Evolutionary conservation across 2,888 invertebrate species (phyloP), one percentile per base, ranked within the genome.

Genomic region (Spisula subtruncata): DNA sequence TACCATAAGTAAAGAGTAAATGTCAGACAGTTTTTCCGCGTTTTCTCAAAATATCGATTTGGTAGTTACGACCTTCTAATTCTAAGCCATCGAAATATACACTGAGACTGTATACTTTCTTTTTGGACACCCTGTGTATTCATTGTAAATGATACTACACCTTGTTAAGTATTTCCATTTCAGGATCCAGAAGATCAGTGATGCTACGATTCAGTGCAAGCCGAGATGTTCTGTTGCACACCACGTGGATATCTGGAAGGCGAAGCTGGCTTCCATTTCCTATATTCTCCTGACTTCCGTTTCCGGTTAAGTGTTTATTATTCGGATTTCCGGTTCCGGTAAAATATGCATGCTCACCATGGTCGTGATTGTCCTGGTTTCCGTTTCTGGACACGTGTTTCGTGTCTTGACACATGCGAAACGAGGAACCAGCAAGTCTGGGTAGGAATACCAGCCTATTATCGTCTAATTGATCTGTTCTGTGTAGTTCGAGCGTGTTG

Each of bases 111-210:
- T n/a, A n/a, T n/a, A n/a, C n/a, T n/a, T n/a, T n/a, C n/a, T n/a
- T n/a, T n/a, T n/a, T n/a, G n/a, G n/a, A n/a, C n/a, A n/a, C n/a
- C n/a, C n/a, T n/a, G n/a, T n/a, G n/a, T n/a, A n/a, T n/a, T n/a
- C n/a, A n/a, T n/a, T n/a, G n/a, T n/a, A n/a, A n/a, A n/a, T n/a
- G n/a, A n/a, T n/a, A n/a, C n/a, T n/a, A n/a, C n/a, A 91, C 91
- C 87, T 87, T 91, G 46, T 91, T 87, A 14, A 91, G 46, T 35
- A 89, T 91, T 32, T 87, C 91, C 87, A 87, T 89, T 66, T 91
- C 91, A 29, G 91, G 87, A n/a, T 91, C 91, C 0, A 91, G 71
- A 1, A 91, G 41, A 41, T 89, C 91, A 20, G 91, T 91, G 54
- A 91, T 91, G 60, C 91, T 91, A 25, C 85, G 85, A 25, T 89